Percentiles rank a stretch among this genome's conserved stretches.
phyloP scores from a whole-genome alignment of 2,113 vertebrate genomes.

The Eleginops maclovinus region DNA sequence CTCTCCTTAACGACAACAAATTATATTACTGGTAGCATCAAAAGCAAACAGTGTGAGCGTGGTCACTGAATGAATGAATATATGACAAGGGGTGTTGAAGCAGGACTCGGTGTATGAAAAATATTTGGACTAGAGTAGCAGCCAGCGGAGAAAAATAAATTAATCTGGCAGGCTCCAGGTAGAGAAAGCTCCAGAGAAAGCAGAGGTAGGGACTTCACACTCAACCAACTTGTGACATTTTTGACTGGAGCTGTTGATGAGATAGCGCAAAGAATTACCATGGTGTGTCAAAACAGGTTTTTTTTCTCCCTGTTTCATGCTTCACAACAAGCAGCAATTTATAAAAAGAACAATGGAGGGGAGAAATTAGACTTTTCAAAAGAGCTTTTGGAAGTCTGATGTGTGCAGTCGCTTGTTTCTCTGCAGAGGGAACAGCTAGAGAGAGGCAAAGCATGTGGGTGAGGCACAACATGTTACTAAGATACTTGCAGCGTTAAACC shows the following conservation, averaged over 20 bases:
- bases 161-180: conserved; percentile 63
- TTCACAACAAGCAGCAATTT: conserved; percentile 62
- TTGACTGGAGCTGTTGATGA: conserved; percentile 77
- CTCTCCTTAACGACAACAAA: conserved; percentile 50
- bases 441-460: conserved; percentile 13
- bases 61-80: conserved; percentile 60
- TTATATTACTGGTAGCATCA: conserved; percentile 49
- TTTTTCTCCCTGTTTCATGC: conserved; percentile 48
- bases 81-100: conserved; percentile 52
- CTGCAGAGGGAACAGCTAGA: conserved; percentile 11
- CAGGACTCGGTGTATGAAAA: conserved; percentile 8
- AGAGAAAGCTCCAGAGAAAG: conserved; percentile 54
- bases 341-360: conserved; percentile 68
- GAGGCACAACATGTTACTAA: background rate
- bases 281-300: conserved; percentile 70
- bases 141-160: conserved; percentile 66
- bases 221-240: conserved; percentile 79
- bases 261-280: conserved; percentile 69
- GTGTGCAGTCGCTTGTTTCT: conserved; percentile 16
- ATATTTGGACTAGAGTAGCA: conserved; percentile 44
- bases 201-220: conserved; percentile 68
- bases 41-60: conserved; percentile 48
- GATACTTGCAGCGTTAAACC: background rate
- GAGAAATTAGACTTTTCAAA: conserved; percentile 64
- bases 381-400: conserved; percentile 47